A percentile compares a stretch with the other conserved stretches of the same genome.
Evolutionary conservation across 2,888 invertebrate genomes (phyloP).

Genomic region (Antitype chi): DNA sequence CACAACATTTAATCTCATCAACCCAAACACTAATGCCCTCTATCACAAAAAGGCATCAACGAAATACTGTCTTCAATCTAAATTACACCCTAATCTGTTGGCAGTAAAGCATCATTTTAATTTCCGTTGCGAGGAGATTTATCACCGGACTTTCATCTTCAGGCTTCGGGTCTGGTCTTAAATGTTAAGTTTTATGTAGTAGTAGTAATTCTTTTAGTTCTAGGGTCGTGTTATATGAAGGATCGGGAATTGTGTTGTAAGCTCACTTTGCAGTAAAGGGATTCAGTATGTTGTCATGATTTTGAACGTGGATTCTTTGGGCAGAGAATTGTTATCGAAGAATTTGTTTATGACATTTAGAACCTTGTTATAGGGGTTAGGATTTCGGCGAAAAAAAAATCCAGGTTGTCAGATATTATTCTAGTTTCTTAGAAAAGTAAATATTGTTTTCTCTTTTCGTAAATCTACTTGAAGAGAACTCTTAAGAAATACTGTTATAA

Average conservation of each 20-base stretch:
- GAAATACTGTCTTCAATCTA: conserved; percentile 56
- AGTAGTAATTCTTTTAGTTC: conserved; percentile 47
- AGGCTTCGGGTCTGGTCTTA: conserved; percentile 36
- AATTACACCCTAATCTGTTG: conserved; percentile 60
- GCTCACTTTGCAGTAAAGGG: background rate
- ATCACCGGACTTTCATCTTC: conserved; percentile 45
- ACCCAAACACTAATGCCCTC: conserved; percentile 24
- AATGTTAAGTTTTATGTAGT: conserved; percentile 55
- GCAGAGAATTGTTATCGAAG: background rate
- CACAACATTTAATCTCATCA: conserved; percentile 31
- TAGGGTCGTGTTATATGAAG: conserved; percentile 25
- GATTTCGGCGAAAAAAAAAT: background rate
- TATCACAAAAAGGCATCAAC: conserved; percentile 49
- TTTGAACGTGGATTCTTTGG: background rate
- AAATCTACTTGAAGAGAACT: too few species aligned
- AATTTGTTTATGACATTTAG: conserved; percentile 2
- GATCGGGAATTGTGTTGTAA: background rate
- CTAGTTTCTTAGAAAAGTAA: too few species aligned
- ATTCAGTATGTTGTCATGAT: background rate
- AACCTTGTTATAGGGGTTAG: background rate
- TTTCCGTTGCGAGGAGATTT: conserved; percentile 55
- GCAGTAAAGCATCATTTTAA: conserved; percentile 62
- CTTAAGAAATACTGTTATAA: too few species aligned
- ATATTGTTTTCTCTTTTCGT: too few species aligned
- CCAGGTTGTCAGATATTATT: too few species aligned